Base-by-base conservation (phyloP, 2,797 vertebrate genomes). In the Odontamblyopus lacepedii region DNA sequence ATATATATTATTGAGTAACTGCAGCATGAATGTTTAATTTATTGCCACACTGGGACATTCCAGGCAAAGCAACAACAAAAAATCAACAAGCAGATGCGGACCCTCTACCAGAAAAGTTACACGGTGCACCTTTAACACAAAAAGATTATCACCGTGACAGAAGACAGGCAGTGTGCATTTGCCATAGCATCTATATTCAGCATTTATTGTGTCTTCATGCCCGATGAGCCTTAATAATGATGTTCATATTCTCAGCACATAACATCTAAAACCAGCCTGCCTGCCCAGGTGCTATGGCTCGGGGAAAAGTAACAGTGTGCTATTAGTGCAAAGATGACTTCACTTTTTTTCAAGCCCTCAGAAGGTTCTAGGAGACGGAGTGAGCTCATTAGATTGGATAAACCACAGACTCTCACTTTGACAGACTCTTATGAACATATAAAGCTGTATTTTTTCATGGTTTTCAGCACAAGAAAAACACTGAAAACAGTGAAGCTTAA, bases 261-360 rank as follows among this genome's bases (percentile, higher is more conserved):
- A 15, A 15, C 44, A 48, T 48, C 16, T 48, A 48, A 48, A 48
- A 48, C 12, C 44, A 15, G 44, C 13, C 44, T 57, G 55, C 12
- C 11, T 12, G 12, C 23, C 35, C 35, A 41, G 26, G 19, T 63
- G 32, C 63, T 63, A 71, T 19, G 71, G 61, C 69, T 75, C 71
- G 60, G n/a, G 18, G 32, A 61, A 16, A 63, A 19, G 35, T 64
- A 44, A 26, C 63, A 64, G n/a, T 44, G 35, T 44, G 63, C 38
- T 27, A 64, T 63, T 41, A 38, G 61, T 19, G 13, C 18, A 41
- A n/a, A 64, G 35, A 64, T 44, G n/a, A 27, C 38, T 64, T 27
- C 0, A 38, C 32, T 41, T 48, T 63, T 19, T 44, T 23, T 23
- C 2, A 7, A 26, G 12, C 13, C 13, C 23, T 64, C 38, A 44